Base-by-base conservation (phyloP, 2,888 invertebrate species). In the Ichneumoninae sp. region DNA sequence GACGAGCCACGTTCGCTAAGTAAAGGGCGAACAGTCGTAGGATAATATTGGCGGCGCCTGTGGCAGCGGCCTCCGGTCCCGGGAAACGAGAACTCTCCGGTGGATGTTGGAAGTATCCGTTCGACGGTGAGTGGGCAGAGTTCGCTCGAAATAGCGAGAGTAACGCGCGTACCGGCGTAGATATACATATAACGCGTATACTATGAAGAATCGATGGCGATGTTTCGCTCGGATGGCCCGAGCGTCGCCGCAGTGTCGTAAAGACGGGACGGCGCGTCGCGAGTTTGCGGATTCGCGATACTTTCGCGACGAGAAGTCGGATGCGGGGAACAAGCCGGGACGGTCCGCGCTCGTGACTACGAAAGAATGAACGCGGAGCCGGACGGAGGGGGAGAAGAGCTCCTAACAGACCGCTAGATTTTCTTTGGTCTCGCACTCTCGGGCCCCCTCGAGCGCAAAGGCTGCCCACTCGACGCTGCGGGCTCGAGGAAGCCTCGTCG, bases 241-340 rank as follows among this genome's bases (percentile, higher is more conserved):
- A 26, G 65, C 81, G 81, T 47, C 74, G 40, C 70, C 40, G 54
- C 19, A 70, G 54, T 44, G 70, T 76, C 81, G 75, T 81, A 75
- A 75, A 81, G 75, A 70, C 75, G 7, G 69, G 50, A 69, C 60
- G 80, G 75, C 69, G 75, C 66, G 77, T 60, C 77, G 66, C 19
- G 19, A 7, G 40, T 47, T 47, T 47, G 44, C 19, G 50, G 22
- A 62, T 71, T 70, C 50, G 16, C 44, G 44, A 65, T 78, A 22
- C 52, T 62, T 72, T 33, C 44, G 65, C 79, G 66, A 44, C 60
- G 6, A 30, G 30, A 16, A 22, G 22, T 60, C 60, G 10, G 10
- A 5, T 16, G 30, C 13, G 60, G 30, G 22, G 30, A 26, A 26
- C 26, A 26, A 26, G 26, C 22, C 13, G 10, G 1, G 57, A 22